Evolutionary conservation across 1,140 invertebrate genomes (phyloP).

Genomic region (Bursaphelenchus mucronatus): DNA sequence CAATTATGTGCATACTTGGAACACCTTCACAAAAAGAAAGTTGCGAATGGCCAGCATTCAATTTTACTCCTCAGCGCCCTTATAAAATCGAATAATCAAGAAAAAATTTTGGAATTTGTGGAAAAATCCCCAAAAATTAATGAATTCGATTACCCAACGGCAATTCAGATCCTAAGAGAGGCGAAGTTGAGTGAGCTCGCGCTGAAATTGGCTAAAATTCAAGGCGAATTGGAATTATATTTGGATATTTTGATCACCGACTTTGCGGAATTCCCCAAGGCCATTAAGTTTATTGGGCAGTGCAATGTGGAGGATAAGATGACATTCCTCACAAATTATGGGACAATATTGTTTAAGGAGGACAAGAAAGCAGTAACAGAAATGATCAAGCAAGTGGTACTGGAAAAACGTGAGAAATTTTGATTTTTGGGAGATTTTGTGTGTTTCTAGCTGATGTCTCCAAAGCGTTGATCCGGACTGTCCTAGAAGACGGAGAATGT

Average conservation of each 20-base stretch:
- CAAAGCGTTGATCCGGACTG: slow-evolving; percentile 17
- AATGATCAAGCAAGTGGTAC: slow-evolving; percentile 20
- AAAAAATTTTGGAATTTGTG: slow-evolving; percentile 48
- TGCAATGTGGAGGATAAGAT: no score
- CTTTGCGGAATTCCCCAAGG: slow-evolving; percentile 37
- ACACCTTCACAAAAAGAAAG: slow-evolving; percentile 40
- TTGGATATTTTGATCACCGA: slow-evolving; percentile 49
- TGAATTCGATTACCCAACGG: slow-evolving; percentile 39
- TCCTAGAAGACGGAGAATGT: slow-evolving; percentile 15
- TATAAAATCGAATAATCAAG: slow-evolving; percentile 38
- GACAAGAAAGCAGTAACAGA: neutral
- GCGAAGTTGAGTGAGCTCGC: slow-evolving; percentile 40
- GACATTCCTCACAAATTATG: no score
- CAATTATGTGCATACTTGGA: slow-evolving; percentile 56
- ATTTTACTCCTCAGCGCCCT: slow-evolving; percentile 53
- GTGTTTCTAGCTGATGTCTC: slow-evolving; percentile 10
- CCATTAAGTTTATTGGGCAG: slow-evolving; percentile 42
- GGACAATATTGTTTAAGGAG: no score
- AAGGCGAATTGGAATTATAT: slow-evolving; percentile 26
- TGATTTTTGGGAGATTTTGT: neutral
- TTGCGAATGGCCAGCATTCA: slow-evolving; percentile 49
- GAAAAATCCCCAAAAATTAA: slow-evolving; percentile 27
- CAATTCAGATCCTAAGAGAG: slow-evolving; percentile 51
- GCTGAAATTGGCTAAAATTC: slow-evolving; percentile 34
- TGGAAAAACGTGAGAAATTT: slow-evolving; percentile 11